Conservation (phyloP, 2,888 invertebrate species). For the Sericinus montela region DNA sequence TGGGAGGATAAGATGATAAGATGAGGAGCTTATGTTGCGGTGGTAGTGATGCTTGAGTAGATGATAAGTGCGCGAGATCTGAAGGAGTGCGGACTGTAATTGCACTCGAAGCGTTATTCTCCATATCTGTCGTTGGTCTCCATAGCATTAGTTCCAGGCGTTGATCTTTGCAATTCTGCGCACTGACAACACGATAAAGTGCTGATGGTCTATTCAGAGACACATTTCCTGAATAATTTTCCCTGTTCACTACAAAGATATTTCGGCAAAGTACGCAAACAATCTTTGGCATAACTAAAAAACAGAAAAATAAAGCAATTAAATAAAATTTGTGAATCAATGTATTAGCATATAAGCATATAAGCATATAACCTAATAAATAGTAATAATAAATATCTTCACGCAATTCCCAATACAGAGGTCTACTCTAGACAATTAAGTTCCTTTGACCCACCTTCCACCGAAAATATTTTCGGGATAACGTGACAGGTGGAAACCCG, state of each 20-base stretch:
- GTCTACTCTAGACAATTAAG: too few relatives aligned
- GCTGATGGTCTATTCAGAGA: conserved; percentile 24
- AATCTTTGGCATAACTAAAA: conserved; percentile 33
- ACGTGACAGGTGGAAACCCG: too few relatives aligned
- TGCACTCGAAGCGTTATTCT: conserved; percentile 28
- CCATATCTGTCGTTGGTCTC: conserved; percentile 28
- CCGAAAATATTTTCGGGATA: too few relatives aligned
- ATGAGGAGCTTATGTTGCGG: conserved; percentile 33
- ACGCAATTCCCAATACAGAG: too few relatives aligned
- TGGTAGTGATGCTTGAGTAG: conserved; percentile 28
- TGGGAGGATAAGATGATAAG: conserved; percentile 35
- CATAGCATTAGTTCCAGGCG: conserved; percentile 32
- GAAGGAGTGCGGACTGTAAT: conserved; percentile 31
- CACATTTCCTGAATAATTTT: conserved; percentile 18
- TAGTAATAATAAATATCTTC: too few relatives aligned
- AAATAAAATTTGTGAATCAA: too few relatives aligned
- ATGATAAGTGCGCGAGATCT: conserved; percentile 30
- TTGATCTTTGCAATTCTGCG: conserved; percentile 22
- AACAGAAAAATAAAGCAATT: not conserved
- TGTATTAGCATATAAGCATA: too few relatives aligned
- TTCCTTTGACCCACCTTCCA: too few relatives aligned
- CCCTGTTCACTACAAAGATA: conserved; percentile 34
- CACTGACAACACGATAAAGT: conserved; percentile 29
- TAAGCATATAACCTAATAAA: too few relatives aligned
- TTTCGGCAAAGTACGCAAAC: conserved; percentile 27